These are phyloP conservation scores for Rhipidura dahli DNA, from an alignment of 2,113 vertebrate genomes.

Conservation along the genomic window DNA sequence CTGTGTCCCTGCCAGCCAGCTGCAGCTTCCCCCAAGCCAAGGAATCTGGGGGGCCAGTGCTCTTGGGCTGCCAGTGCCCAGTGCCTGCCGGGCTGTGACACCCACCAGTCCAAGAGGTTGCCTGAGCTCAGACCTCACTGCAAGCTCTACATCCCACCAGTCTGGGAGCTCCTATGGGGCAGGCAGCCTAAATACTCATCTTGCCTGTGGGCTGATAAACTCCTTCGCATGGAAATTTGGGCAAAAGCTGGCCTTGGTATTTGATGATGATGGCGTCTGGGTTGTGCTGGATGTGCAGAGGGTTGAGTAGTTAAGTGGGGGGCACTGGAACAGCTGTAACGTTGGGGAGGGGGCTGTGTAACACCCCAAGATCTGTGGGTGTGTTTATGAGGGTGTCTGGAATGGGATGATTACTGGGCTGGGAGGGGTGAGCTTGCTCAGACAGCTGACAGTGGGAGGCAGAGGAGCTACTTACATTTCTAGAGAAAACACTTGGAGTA, in stretches of 20 bases:
- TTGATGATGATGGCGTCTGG: background rate
- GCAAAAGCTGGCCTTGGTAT: background rate
- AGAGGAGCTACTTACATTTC: background rate
- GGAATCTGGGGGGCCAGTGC: background rate
- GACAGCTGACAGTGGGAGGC: background rate
- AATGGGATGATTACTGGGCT: background rate
- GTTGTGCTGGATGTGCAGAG: background rate
- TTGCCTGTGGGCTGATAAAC: background rate
- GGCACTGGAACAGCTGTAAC: background rate
- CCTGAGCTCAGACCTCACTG: accelerated
- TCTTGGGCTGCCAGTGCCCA: background rate
- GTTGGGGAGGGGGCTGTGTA: background rate
- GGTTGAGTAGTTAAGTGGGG: background rate
- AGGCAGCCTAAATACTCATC: background rate
- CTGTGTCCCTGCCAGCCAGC: constrained; percentile 28
- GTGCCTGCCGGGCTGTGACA: background rate
- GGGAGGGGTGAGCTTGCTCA: background rate
- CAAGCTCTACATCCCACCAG: background rate
- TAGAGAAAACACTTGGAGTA: background rate
- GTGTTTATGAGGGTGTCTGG: background rate
- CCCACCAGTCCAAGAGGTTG: background rate
- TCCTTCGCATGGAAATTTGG: background rate
- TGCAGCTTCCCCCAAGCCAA: background rate
- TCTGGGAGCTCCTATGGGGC: accelerated
- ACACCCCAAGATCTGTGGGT: background rate